Percentiles rank a stretch among this genome's conserved stretches.
Conservation (phyloP, 1,140 invertebrate species). For the Penaeus indicus region DNA sequence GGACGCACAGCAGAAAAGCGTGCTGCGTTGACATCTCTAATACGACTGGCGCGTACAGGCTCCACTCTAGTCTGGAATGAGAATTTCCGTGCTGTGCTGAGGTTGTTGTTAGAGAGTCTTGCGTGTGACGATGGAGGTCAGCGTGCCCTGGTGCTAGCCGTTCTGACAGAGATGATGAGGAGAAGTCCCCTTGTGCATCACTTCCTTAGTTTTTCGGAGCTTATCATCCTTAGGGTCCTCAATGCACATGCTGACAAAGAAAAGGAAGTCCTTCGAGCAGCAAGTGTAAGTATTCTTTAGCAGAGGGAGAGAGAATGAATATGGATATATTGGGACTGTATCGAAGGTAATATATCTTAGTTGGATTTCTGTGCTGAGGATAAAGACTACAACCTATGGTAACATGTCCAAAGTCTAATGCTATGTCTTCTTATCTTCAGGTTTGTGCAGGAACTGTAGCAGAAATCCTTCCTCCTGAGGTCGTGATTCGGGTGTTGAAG, state of each 20-base stretch:
- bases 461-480: conserved; percentile 79
- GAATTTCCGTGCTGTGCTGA: conserved; percentile 80
- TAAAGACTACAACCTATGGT: no score
- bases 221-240: conserved; percentile 88
- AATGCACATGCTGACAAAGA: conserved; percentile 84
- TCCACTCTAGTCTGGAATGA: conserved; percentile 73
- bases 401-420: no score
- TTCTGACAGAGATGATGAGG: conserved; percentile 85
- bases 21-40: conserved; percentile 71
- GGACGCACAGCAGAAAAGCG: conserved; percentile 69
- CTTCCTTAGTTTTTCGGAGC: conserved; percentile 88
- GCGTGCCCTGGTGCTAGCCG: conserved; percentile 81
- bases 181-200: conserved; percentile 80
- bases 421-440: conserved; percentile 67
- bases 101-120: conserved; percentile 81
- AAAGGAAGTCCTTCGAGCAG: conserved; percentile 77
- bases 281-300: conserved; percentile 38
- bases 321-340: no score
- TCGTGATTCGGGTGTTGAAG: conserved; percentile 78
- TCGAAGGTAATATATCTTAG: no score
- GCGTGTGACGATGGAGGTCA: conserved; percentile 78
- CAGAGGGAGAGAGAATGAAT: no score
- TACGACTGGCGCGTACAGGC: conserved; percentile 72
- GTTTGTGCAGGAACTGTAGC: conserved; percentile 81
- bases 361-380: no score